Evolutionary conservation across 1,140 invertebrate species (phyloP).

Genomic region (Phthorimaea operculella): DNA sequence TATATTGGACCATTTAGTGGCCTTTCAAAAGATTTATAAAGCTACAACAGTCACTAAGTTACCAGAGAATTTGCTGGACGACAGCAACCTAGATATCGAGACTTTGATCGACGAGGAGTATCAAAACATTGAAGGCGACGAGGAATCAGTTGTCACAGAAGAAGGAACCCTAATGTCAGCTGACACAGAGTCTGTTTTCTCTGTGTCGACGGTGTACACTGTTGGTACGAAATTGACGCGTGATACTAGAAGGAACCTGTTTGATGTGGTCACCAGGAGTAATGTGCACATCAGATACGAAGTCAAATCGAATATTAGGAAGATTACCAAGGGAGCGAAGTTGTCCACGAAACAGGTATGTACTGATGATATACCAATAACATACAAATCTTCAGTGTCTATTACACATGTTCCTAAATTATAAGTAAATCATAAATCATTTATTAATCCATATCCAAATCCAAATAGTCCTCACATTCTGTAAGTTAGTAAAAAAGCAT

Average conservation of each 20-base stretch:
- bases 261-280: slow-evolving; percentile 57
- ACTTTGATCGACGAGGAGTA: slow-evolving; percentile 60
- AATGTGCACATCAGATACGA: slow-evolving; percentile 58
- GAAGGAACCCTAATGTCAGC: slow-evolving; percentile 48
- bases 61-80: slow-evolving; percentile 45
- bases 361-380: too few relatives aligned
- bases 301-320: slow-evolving; percentile 59
- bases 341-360: slow-evolving; percentile 61
- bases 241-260: slow-evolving; percentile 53
- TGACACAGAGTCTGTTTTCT: slow-evolving; percentile 54
- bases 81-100: slow-evolving; percentile 51
- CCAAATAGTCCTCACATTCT: too few relatives aligned
- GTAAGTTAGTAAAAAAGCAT: too few relatives aligned
- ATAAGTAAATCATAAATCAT: too few relatives aligned
- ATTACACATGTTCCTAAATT: too few relatives aligned
- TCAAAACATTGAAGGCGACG: slow-evolving; percentile 54
- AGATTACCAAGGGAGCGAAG: slow-evolving; percentile 62
- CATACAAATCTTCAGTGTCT: too few relatives aligned
- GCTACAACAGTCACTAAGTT: slow-evolving; percentile 32
- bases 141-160: slow-evolving; percentile 53
- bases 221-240: slow-evolving; percentile 44
- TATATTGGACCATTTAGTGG: slow-evolving; percentile 66
- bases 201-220: slow-evolving; percentile 51
- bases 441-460: too few relatives aligned
- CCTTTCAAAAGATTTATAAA: slow-evolving; percentile 64